These are phyloP conservation scores for Syritta pipiens DNA, from an alignment of 2,888 invertebrate genomes.

Conservation along the genomic window DNA sequence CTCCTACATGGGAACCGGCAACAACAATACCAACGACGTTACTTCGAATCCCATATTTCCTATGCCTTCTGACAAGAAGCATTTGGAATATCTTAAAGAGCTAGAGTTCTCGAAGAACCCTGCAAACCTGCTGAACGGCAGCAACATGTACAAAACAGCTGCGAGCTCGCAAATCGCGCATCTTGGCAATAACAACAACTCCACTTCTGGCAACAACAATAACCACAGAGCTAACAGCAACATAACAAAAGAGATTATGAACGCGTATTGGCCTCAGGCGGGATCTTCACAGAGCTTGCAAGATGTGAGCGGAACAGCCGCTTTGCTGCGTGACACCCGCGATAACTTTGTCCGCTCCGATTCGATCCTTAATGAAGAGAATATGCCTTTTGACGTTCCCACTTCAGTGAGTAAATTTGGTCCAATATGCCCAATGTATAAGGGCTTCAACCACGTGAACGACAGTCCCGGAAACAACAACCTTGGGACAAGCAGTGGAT, in stretches of 20 bases:
- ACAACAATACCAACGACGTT: slow-evolving; percentile 35
- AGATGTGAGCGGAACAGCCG: slow-evolving; percentile 46
- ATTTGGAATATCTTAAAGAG: slow-evolving; percentile 52
- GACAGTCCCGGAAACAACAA: slow-evolving; percentile 34
- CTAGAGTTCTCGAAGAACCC: slow-evolving; percentile 55
- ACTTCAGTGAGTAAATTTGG: slow-evolving; percentile 83
- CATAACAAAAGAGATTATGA: slow-evolving; percentile 41
- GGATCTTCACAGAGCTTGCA: slow-evolving; percentile 56
- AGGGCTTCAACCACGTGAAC: slow-evolving; percentile 62
- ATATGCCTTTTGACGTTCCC: slow-evolving; percentile 83
- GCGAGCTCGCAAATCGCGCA: slow-evolving; percentile 45
- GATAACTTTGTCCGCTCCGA: slow-evolving; percentile 80
- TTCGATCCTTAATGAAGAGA: slow-evolving; percentile 82
- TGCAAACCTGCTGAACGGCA: slow-evolving; percentile 52
- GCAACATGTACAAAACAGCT: slow-evolving; percentile 40
- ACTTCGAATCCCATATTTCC: slow-evolving; percentile 48
- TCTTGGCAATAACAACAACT: slow-evolving; percentile 51
- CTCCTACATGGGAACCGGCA: slow-evolving; percentile 29
- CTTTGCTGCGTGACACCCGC: slow-evolving; percentile 51
- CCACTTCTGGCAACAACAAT: slow-evolving; percentile 28
- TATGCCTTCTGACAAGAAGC: slow-evolving; percentile 50
- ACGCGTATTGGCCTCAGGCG: slow-evolving; percentile 49
- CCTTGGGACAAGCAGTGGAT: slow-evolving; percentile 16
- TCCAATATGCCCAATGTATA: slow-evolving; percentile 82
- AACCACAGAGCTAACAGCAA: slow-evolving; percentile 39